Conservation (phyloP, 2,797 vertebrate genomes). For the Sebastolobus altivelis region DNA sequence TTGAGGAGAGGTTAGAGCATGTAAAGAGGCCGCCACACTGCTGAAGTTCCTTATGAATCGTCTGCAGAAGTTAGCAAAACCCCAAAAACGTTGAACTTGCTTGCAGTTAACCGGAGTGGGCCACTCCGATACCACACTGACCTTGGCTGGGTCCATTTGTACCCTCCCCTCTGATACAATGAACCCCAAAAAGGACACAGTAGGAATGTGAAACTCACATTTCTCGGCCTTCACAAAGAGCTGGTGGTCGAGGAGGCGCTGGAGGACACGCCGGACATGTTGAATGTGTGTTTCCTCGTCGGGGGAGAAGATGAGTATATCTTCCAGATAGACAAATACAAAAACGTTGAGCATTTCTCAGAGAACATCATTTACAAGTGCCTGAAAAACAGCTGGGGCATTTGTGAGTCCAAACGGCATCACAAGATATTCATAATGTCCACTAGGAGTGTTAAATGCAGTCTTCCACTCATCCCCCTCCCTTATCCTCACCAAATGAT, state of each 20-base stretch:
- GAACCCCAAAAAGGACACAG: background rate
- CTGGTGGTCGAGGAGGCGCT: no score
- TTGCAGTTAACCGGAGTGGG: background rate
- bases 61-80: background rate
- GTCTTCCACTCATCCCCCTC: no score
- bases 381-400: no score
- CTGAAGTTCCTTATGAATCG: background rate
- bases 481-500: background rate
- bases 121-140: background rate
- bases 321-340: no score
- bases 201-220: background rate
- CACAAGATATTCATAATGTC: rapidly evolving
- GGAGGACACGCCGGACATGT: no score
- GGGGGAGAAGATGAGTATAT: no score
- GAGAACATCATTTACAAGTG: no score
- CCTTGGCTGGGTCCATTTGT: background rate
- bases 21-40: background rate
- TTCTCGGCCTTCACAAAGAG: no score
- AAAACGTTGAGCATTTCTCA: no score
- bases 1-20: background rate
- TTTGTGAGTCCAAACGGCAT: no score
- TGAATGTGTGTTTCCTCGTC: no score
- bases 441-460: no score
- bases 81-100: background rate
- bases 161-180: background rate